Evolutionary conservation across 2,113 vertebrate genomes (phyloP).

Genomic region (Syngnathus floridae): DNA sequence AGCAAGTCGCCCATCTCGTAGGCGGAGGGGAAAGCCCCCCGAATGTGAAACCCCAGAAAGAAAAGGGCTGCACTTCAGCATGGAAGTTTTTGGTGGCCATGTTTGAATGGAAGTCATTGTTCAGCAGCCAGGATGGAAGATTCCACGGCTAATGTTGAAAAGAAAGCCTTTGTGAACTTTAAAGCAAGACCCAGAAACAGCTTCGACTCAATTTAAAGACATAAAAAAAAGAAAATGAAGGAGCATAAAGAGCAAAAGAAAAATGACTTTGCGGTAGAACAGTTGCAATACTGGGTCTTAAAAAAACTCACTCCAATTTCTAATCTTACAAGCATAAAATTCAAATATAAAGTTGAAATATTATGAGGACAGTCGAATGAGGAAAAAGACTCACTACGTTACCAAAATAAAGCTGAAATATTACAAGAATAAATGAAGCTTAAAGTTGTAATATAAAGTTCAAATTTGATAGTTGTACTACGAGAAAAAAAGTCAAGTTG

Average conservation of each 20-base stretch:
- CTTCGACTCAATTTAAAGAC: neutral
- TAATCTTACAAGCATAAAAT: neutral
- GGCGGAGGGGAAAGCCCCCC: slow-evolving; percentile 60
- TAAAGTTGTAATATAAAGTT: neutral
- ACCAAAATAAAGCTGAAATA: neutral
- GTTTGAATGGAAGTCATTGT: slow-evolving; percentile 62
- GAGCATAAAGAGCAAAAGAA: neutral
- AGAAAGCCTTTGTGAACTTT: neutral
- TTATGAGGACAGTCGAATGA: neutral
- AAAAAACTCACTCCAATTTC: neutral
- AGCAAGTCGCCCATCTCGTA: slow-evolving; percentile 44
- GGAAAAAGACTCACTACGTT: neutral
- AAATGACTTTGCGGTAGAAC: neutral
- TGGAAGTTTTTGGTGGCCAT: slow-evolving; percentile 27
- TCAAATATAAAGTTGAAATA: neutral
- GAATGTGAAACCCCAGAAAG: slow-evolving; percentile 33
- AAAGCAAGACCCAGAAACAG: neutral
- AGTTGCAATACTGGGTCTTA: neutral
- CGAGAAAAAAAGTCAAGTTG: no score
- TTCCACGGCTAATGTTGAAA: slow-evolving; percentile 37
- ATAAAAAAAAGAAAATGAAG: neutral
- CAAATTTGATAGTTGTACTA: neutral
- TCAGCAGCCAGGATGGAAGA: slow-evolving; percentile 50
- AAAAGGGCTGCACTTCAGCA: slow-evolving; percentile 48
- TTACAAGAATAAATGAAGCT: neutral